Percentiles rank a stretch among this genome's conserved stretches.
Evolutionary conservation across 1,140 invertebrate genomes (phyloP).

Genomic region (Capitella teleta): DNA sequence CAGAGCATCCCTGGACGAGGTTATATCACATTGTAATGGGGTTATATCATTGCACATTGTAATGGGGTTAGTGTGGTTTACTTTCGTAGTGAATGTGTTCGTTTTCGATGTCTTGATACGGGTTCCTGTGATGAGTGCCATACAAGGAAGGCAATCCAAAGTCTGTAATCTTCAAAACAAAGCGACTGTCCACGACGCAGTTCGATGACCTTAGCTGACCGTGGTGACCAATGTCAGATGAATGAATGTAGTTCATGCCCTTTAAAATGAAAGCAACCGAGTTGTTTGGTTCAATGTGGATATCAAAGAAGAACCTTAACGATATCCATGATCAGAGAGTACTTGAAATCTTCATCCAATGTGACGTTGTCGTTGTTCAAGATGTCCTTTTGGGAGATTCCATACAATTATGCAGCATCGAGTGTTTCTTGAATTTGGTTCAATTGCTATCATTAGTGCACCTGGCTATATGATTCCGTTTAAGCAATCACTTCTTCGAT

Average conservation of each 20-base stretch:
- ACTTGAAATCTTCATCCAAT: constrained; percentile 79
- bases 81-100: too few relatives aligned
- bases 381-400: too few relatives aligned
- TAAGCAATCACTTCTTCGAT: too few relatives aligned
- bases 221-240: constrained; percentile 74
- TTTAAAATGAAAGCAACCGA: constrained; percentile 26
- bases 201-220: constrained; percentile 89
- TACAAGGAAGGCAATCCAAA: constrained; percentile 36
- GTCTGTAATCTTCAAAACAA: constrained; percentile 89
- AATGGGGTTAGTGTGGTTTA: too few relatives aligned
- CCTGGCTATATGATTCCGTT: too few relatives aligned
- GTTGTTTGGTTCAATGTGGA: neutral
- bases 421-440: too few relatives aligned
- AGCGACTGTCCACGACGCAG: constrained; percentile 87
- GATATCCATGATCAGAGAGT: constrained; percentile 75
- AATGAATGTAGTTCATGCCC: constrained; percentile 85
- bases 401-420: too few relatives aligned
- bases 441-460: too few relatives aligned
- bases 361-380: constrained; percentile 79
- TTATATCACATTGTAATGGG: too few relatives aligned
- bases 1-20: constrained; percentile 67
- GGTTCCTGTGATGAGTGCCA: neutral
- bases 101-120: neutral
- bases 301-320: too few relatives aligned
- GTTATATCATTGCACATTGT: too few relatives aligned